phyloP scores from a whole-genome alignment of 2,797 vertebrate species.

The Xenopus petersii region DNA sequence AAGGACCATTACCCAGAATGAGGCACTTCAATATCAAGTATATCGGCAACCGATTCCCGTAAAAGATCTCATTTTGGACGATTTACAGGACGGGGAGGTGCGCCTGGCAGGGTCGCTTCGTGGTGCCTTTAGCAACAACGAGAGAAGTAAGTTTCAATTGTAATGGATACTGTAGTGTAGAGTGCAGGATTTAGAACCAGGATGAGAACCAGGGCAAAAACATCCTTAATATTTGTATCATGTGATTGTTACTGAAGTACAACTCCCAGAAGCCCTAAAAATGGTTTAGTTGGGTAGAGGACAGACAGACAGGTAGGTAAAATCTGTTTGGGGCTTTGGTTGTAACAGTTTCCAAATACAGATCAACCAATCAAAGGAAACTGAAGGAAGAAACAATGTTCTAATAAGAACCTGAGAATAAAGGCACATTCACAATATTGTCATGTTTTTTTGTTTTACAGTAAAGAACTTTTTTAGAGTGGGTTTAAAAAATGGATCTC shows the following conservation, averaged over 20 bases:
- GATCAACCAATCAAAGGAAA: no score
- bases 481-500: slow-evolving; percentile 72
- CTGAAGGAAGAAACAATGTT: no score
- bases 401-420: no score
- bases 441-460: slow-evolving; percentile 59
- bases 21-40: slow-evolving; percentile 86
- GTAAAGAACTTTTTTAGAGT: slow-evolving; percentile 96
- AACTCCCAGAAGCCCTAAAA: not conserved
- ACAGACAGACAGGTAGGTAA: no score
- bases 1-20: slow-evolving; percentile 73
- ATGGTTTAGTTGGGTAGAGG: no score
- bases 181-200: no score
- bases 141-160: slow-evolving; percentile 75
- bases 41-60: slow-evolving; percentile 87
- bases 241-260: not conserved
- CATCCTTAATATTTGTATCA: no score
- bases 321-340: no score
- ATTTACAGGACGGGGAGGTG: slow-evolving; percentile 89
- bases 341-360: no score
- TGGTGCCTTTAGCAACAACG: slow-evolving; percentile 92
- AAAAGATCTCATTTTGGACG: slow-evolving; percentile 82
- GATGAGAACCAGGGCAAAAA: no score
- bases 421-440: no score
- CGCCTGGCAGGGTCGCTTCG: slow-evolving; percentile 87
- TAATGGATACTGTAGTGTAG: no score